Conservation (phyloP, 53 echinoderm and acorn worm species). For the Henricia sp. region DNA sequence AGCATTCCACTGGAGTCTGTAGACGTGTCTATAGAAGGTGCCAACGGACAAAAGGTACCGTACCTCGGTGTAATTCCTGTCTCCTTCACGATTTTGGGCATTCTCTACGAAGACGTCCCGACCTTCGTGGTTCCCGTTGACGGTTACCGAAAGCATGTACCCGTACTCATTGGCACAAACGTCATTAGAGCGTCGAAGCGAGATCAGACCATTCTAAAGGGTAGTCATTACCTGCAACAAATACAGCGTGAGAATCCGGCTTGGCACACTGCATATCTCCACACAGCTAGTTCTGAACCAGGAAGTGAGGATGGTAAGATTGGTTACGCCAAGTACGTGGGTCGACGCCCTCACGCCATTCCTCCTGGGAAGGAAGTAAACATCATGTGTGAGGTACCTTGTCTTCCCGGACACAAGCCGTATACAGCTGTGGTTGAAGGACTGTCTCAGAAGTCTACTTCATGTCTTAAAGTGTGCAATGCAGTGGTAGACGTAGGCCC, state of each 20-base stretch:
- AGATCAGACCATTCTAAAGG: neutral
- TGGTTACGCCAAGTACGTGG: constrained; percentile 1
- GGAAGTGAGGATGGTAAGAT: neutral
- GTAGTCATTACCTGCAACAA: neutral
- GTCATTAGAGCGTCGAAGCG: constrained; percentile 15
- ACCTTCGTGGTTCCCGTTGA: constrained; percentile 11
- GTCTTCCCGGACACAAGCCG: neutral
- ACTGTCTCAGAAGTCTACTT: neutral
- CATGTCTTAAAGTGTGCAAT: neutral
- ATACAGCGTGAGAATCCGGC: neutral
- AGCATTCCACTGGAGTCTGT: neutral
- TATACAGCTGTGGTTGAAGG: neutral
- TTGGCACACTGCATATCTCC: constrained; percentile 21
- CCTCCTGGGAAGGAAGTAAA: constrained; percentile 22
- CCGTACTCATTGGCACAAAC: constrained; percentile 33
- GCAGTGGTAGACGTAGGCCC: neutral
- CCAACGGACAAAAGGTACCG: constrained; percentile 23
- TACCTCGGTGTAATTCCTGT: constrained; percentile 13
- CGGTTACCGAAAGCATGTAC: constrained; percentile 5
- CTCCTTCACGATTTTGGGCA: neutral
- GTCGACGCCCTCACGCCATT: neutral
- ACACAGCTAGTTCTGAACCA: neutral
- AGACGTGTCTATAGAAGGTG: constrained; percentile 33
- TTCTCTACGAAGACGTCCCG: neutral
- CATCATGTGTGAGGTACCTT: neutral